Conservation (phyloP, 2,888 invertebrate species). For the Aspidiotus rigidus region DNA sequence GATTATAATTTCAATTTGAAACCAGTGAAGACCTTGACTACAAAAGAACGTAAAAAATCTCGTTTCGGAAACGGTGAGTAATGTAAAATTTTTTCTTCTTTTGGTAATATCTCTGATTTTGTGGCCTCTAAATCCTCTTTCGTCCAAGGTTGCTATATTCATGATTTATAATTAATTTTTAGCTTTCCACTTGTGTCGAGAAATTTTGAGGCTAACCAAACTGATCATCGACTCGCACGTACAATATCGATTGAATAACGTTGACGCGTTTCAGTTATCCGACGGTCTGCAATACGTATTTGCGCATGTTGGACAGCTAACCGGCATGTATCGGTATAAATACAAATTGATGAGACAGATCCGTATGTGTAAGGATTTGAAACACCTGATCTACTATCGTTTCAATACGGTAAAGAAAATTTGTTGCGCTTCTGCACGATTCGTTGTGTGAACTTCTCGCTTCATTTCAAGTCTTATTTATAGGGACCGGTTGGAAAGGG, state of each 20-base stretch:
- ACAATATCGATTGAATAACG: slow-evolving; percentile 97
- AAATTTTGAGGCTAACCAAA: slow-evolving; percentile 96
- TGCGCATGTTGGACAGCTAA: slow-evolving; percentile 97
- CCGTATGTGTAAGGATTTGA: slow-evolving; percentile 99
- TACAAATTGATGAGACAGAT: slow-evolving; percentile 98
- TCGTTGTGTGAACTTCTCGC: too few species aligned
- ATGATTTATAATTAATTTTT: slow-evolving; percentile 38
- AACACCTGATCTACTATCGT: slow-evolving; percentile 97
- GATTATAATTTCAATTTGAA: slow-evolving; percentile 99
- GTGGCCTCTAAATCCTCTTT: too few species aligned
- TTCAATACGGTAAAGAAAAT: slow-evolving; percentile 81
- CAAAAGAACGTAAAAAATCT: slow-evolving; percentile 98
- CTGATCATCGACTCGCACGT: slow-evolving; percentile 98
- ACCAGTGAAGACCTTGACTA: slow-evolving; percentile 97
- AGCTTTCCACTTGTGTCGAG: slow-evolving; percentile 98
- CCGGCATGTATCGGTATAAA: slow-evolving; percentile 99
- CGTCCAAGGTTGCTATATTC: not conserved
- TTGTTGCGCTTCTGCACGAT: not conserved
- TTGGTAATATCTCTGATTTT: not conserved
- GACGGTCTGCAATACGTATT: slow-evolving; percentile 99
- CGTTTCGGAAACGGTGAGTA: slow-evolving; percentile 80
- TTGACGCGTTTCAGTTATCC: slow-evolving; percentile 96
- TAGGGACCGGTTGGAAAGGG: slow-evolving; percentile 97
- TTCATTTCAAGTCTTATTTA: slow-evolving; percentile 24
- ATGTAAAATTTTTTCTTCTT: slow-evolving; percentile 1